Evolutionary conservation across 1,140 invertebrate genomes (phyloP), one percentile per base, ranked within the genome.

Genomic region (Sarcophaga peregrina): DNA sequence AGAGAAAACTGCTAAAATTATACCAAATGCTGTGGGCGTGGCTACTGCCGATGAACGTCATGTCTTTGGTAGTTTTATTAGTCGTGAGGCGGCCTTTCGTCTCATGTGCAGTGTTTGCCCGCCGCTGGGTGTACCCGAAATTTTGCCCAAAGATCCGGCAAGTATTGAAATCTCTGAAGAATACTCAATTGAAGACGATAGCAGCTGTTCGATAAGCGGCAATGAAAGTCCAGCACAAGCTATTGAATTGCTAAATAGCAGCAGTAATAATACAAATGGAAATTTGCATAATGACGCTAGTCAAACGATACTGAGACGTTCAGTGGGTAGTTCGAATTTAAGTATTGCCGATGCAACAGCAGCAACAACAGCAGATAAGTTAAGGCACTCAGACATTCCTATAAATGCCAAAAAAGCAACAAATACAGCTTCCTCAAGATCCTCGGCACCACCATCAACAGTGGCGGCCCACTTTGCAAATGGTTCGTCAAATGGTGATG

Each of bases 11-110:
- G 97, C 96, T 4, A 93, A 95, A 84, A 96, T 98, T 52, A 95
- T 96, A 86, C 97, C 97, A 48, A 98, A 98, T 91, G 97, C 97
- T 37, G 95, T 98, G 73, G 96, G 96, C 20, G 93, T 98, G 20
- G 93, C 94, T 50, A 96, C 96, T n/a, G 91, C 93, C 46, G 94
- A 95, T 84, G 96, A 96, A 86, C 95, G 96, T 83, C 96, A 97
- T 90, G 95, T 97, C 20, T 98, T 98, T 91, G 95, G 96, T 50
- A 97, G 96, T 80, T 93, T 98, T 84, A 92, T 98, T 62, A 97
- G 96, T 37, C 91, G 97, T 62, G 96, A 98, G 88, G 94, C 94
- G 83, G 96, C 96, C 0, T 97, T 95, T 91, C 95, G 95, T 86
- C 92, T 97, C 68, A 96, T 98, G 95, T 93, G 93, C 83, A 94